These are phyloP conservation scores for Scaptomyza montana DNA, from an alignment of 1,140 invertebrate genomes.

Conservation along the genomic window DNA sequence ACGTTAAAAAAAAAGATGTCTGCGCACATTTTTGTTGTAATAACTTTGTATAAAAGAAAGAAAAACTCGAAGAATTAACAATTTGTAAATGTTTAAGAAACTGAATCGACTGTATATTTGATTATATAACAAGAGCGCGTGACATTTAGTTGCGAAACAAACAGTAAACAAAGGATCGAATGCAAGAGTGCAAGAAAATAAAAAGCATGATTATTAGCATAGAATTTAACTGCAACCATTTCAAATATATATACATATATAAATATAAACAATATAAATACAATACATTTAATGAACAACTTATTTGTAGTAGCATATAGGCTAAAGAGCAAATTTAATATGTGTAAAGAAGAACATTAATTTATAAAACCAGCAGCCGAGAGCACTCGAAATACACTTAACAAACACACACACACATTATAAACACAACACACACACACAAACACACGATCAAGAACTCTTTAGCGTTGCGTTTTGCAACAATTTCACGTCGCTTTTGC, in stretches of 20 bases:
- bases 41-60: conserved; percentile 65
- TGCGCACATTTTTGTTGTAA: conserved; percentile 66
- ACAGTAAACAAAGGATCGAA: conserved; percentile 24
- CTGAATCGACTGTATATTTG: conserved; percentile 72
- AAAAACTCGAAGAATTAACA: conserved; percentile 40
- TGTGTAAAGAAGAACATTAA: conserved; percentile 35
- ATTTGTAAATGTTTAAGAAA: conserved; percentile 70
- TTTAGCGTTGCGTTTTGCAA: conserved; percentile 56
- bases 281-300: conserved; percentile 43
- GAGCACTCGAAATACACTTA: conserved; percentile 35
- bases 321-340: conserved; percentile 45
- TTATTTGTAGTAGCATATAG: conserved; percentile 55
- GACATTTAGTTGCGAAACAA: conserved; percentile 42
- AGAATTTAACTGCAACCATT: conserved; percentile 61
- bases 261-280: conserved; percentile 33
- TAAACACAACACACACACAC: conserved; percentile 38
- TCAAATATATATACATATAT: conserved; percentile 49
- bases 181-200: conserved; percentile 32
- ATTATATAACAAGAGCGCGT: conserved; percentile 31
- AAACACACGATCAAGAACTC: conserved; percentile 49
- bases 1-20: conserved; percentile 37
- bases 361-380: conserved; percentile 20
- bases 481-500: conserved; percentile 76
- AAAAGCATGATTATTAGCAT: conserved; percentile 52
- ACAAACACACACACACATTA: conserved; percentile 28